Conservation (phyloP, 2,797 vertebrate species). For the Pangasius macronema region DNA sequence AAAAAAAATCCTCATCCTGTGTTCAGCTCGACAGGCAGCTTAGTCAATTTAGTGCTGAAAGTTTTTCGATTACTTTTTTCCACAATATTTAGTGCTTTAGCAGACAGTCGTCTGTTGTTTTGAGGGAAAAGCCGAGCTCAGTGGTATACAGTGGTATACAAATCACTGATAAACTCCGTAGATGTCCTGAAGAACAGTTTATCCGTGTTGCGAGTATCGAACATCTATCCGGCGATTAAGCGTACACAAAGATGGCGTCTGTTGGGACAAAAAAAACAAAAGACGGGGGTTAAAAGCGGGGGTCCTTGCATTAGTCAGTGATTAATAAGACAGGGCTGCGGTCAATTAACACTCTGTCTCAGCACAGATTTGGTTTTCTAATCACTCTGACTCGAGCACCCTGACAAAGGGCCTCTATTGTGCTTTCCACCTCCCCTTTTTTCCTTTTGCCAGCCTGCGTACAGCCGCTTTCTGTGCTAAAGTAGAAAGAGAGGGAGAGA, state of each 20-base stretch:
- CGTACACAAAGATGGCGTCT: conserved; percentile 9
- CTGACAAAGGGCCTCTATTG: conserved; percentile 81
- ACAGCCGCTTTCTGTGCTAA: conserved; percentile 73
- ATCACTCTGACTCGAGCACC: conserved; percentile 79
- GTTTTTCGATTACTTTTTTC: neutral
- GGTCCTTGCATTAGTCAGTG: conserved; percentile 72
- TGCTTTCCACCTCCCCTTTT: conserved; percentile 60
- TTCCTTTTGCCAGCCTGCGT: conserved; percentile 56
- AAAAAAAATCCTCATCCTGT: neutral
- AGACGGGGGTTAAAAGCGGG: conserved; percentile 48
- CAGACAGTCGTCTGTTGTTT: neutral
- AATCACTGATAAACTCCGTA: conserved; percentile 19
- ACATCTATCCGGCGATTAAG: neutral
- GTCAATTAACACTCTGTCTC: conserved; percentile 84
- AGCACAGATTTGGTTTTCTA: conserved; percentile 81
- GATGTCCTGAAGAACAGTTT: conserved; percentile 10
- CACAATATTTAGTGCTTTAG: neutral
- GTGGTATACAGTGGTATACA: neutral
- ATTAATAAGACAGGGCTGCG: conserved; percentile 74
- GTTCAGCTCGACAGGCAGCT: neutral
- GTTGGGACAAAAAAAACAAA: conserved; percentile 55
- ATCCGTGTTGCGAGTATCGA: neutral
- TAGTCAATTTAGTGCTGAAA: neutral
- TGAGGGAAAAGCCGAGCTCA: neutral
- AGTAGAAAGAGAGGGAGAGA: conserved; percentile 35